Evolutionary conservation across 1,140 invertebrate species (phyloP), one percentile per base, ranked within the genome.

Genomic region (Ptiloglossa arizonensis): DNA sequence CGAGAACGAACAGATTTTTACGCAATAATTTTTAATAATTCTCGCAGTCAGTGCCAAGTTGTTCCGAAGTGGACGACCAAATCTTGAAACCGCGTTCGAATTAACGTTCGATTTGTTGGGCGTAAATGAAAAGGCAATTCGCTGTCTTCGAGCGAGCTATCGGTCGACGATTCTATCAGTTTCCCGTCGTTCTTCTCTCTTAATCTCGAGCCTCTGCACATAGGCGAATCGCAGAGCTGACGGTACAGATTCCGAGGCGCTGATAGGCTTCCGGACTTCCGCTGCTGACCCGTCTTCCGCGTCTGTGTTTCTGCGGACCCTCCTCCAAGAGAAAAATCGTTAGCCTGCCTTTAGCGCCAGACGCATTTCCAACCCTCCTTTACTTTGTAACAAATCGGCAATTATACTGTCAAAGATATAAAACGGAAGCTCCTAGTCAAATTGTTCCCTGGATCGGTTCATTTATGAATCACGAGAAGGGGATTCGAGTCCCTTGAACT

Each of bases 181-280:
- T 32, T 64, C 38, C 15, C 32, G 17, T 19, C 13, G n/a, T 44
- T 27, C 32, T 44, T 66, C 72, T 72, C 54, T 38, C 59, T 54
- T 76, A 75, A 44, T 60, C 41, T 62, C 32, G 56, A 50, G 48
- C 24, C 19, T 48, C 59, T 57, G 24, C 41, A 29, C 60, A 35
- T 50, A 52, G 62, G 44, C 75, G 80, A 72, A 38, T 74, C 70
- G 62, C 66, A 54, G 82, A 86, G 91, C 91, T 91, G 91, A 92
- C 90, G 77, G 86, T 77, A 88, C 67, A 89, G 91, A 91, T 91
- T 87, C 88, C 89, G 81, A 89, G 82, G 79, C 76, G 80, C 81
- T 83, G 91, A 92, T 91, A 91, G 82, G 79, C 83, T 89, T 87
- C 89, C 86, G 83, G 88, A 86, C 72, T 87, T 90, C 90, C 89